phyloP scores from a whole-genome alignment of 1,140 invertebrate genomes.

The Zaprionus camerounensis region DNA sequence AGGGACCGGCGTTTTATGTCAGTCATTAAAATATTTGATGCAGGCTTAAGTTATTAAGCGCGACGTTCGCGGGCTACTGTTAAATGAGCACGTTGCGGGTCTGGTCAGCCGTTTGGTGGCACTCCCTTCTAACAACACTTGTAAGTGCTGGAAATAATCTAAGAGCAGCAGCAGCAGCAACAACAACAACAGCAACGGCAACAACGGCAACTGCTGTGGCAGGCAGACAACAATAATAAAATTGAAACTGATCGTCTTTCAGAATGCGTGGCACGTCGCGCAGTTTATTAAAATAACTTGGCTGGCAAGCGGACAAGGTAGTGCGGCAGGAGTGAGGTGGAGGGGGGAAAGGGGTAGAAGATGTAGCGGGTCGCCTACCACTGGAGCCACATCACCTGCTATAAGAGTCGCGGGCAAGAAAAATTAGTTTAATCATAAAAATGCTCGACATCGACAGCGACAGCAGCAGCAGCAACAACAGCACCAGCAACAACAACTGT shows the following conservation, averaged over 20 bases:
- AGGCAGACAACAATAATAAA: slow-evolving; percentile 68
- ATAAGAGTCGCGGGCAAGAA: slow-evolving; percentile 69
- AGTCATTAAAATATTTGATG: slow-evolving; percentile 81
- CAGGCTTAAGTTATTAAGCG: slow-evolving; percentile 76
- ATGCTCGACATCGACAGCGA: slow-evolving; percentile 71
- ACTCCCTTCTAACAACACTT: slow-evolving; percentile 82
- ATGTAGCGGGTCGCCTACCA: neutral
- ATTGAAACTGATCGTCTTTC: slow-evolving; percentile 81
- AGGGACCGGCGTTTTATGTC: slow-evolving; percentile 51
- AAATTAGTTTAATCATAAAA: slow-evolving; percentile 84
- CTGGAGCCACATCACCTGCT: slow-evolving; percentile 73
- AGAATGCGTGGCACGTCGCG: slow-evolving; percentile 77
- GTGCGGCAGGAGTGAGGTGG: slow-evolving; percentile 21
- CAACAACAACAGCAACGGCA: neutral
- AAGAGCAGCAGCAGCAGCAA: slow-evolving; percentile 47
- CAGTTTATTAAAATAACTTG: slow-evolving; percentile 84
- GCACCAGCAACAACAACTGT: slow-evolving; percentile 41
- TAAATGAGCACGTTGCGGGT: slow-evolving; percentile 76
- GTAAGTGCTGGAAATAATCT: slow-evolving; percentile 78
- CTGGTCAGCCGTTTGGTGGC: slow-evolving; percentile 61
- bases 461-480: slow-evolving; percentile 18
- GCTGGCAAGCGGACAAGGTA: slow-evolving; percentile 38
- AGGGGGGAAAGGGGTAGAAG: slow-evolving; percentile 2
- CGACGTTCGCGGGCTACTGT: slow-evolving; percentile 77
- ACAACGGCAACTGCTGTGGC: slow-evolving; percentile 34